phyloP scores from a whole-genome alignment of 2,888 invertebrate species.

The Merodon equestris region DNA sequence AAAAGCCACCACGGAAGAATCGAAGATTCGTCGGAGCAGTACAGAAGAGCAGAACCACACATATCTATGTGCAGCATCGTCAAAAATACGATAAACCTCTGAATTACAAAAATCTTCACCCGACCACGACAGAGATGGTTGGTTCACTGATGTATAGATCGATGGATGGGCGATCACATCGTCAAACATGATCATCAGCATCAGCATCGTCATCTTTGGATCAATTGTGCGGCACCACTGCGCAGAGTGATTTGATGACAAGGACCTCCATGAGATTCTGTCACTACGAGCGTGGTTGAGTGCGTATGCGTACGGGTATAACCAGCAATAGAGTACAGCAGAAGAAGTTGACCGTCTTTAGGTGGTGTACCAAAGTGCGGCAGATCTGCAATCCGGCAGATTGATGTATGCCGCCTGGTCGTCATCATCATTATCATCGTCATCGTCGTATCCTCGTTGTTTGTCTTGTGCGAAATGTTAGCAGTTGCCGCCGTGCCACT shows the following conservation, averaged over 20 bases:
- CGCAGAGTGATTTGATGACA: slow-evolving; percentile 70
- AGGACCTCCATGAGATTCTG: slow-evolving; percentile 69
- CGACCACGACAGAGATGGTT: background rate
- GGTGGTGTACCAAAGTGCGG: slow-evolving; percentile 3
- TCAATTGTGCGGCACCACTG: slow-evolving; percentile 59
- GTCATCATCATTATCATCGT: slow-evolving; percentile 43
- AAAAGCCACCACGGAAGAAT: slow-evolving; percentile 26
- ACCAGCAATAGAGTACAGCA: slow-evolving; percentile 16
- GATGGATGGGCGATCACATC: slow-evolving; percentile 51
- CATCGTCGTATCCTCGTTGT: slow-evolving; percentile 21
- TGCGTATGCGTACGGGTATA: slow-evolving; percentile 29
- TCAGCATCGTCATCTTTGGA: slow-evolving; percentile 51
- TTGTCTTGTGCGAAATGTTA: slow-evolving; percentile 54
- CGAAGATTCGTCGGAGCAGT: slow-evolving; percentile 20
- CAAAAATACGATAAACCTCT: slow-evolving; percentile 58
- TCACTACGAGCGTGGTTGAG: no score
- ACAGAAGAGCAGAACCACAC: slow-evolving; percentile 31
- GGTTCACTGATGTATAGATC: background rate
- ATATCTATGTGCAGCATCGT: slow-evolving; percentile 53
- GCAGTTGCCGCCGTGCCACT: slow-evolving; percentile 37
- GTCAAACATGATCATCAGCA: slow-evolving; percentile 64
- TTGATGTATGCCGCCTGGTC: slow-evolving; percentile 64
- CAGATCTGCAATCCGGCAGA: slow-evolving; percentile 20
- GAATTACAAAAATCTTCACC: slow-evolving; percentile 55
- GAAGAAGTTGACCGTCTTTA: slow-evolving; percentile 36